Percentiles rank a stretch among this genome's conserved stretches.
Conservation (phyloP, 2,797 vertebrate genomes). For the Gymnoscopelus microlampas region DNA sequence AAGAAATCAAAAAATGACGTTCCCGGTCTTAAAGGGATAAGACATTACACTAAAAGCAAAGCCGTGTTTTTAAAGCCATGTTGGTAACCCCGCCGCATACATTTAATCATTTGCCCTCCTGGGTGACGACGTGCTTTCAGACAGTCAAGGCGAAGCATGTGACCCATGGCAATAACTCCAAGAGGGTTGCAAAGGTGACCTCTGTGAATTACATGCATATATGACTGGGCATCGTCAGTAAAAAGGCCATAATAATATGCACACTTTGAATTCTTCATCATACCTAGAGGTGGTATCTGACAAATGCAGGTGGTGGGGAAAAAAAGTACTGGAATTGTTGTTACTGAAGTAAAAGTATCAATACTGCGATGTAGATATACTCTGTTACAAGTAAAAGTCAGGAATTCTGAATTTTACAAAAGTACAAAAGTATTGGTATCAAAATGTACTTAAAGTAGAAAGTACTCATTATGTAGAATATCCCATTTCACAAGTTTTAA, state of each 20-base stretch:
- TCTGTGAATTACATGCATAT: constrained; percentile 64
- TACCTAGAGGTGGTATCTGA: constrained; percentile 55
- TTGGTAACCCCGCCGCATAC: constrained; percentile 68
- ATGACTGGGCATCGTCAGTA: constrained; percentile 66
- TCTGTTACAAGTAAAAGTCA: too few relatives aligned
- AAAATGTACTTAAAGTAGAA: too few relatives aligned
- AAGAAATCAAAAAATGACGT: too few relatives aligned
- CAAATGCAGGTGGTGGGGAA: constrained; percentile 22
- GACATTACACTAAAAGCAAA: constrained; percentile 86
- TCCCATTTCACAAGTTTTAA: too few relatives aligned
- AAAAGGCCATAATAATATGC: constrained; percentile 69
- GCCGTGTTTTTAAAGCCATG: constrained; percentile 76
- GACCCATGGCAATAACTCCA: constrained; percentile 76
- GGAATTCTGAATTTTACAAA: too few relatives aligned
- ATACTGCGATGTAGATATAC: too few relatives aligned
- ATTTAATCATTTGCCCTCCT: constrained; percentile 76
- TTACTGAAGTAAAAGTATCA: too few relatives aligned
- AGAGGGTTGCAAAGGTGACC: constrained; percentile 80
- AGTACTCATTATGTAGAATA: too few relatives aligned
- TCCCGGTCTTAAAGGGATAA: too few relatives aligned
- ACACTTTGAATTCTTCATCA: constrained; percentile 63
- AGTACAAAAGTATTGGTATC: too few relatives aligned
- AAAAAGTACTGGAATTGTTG: constrained; percentile 5
- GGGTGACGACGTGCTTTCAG: constrained; percentile 70
- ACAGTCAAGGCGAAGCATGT: constrained; percentile 65